Conservation (phyloP, 2,888 invertebrate species). For the Pristionchus maxplancki region DNA sequence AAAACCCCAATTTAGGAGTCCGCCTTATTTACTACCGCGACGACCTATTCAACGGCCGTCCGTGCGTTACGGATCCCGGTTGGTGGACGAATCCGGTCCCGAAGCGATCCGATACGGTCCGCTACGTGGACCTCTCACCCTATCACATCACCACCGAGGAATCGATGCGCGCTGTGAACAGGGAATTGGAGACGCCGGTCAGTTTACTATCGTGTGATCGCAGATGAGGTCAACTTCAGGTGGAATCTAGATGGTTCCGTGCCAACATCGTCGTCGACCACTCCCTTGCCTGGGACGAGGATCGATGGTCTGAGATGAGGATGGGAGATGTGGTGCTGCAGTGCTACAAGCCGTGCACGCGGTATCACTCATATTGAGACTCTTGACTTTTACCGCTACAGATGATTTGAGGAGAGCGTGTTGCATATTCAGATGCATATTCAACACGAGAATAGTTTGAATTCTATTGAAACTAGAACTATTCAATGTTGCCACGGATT, state of each 20-base stretch:
- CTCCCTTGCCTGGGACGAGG: conserved; percentile 61
- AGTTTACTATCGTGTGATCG: too few relatives aligned
- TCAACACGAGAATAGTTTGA: too few relatives aligned
- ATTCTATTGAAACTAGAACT: too few relatives aligned
- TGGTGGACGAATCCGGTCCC: conserved; percentile 68
- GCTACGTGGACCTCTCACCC: conserved; percentile 68
- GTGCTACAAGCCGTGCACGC: conserved; percentile 61
- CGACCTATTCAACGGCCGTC: conserved; percentile 70
- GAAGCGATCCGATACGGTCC: conserved; percentile 58
- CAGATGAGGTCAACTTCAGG: too few relatives aligned
- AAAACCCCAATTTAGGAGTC: conserved; percentile 45
- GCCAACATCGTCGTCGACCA: conserved; percentile 60
- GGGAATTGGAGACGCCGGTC: conserved; percentile 36
- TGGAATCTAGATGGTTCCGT: conserved; percentile 57
- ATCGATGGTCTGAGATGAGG: conserved; percentile 60
- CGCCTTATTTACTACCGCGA: conserved; percentile 68
- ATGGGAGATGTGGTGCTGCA: conserved; percentile 61
- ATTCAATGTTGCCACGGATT: too few relatives aligned
- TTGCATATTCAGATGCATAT: too few relatives aligned
- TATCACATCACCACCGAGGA: conserved; percentile 69
- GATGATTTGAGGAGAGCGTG: too few relatives aligned
- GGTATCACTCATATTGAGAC: too few relatives aligned
- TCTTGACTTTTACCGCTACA: too few relatives aligned
- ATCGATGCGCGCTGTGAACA: conserved; percentile 69
- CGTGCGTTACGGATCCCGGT: conserved; percentile 56